These are phyloP conservation scores for Streptopelia turtur DNA, from an alignment of 2,797 vertebrate species.

Conservation along the genomic window DNA sequence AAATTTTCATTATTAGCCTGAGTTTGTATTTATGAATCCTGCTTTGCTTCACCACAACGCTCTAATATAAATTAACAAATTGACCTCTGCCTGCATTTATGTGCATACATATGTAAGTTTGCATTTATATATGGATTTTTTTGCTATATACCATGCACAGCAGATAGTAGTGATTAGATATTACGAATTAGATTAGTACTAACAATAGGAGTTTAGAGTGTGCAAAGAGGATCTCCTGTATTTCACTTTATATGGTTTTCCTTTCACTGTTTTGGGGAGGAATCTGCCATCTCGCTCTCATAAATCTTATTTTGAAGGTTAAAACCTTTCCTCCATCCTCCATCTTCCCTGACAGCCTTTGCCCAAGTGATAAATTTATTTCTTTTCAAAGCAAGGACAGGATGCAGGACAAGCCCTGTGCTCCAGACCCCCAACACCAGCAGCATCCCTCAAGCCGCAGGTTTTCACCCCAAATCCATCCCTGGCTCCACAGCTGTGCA, in stretches of 20 bases:
- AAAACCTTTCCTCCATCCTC: background rate
- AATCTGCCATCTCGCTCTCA: background rate
- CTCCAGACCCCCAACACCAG: background rate
- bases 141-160: accelerated
- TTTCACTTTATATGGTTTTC: background rate
- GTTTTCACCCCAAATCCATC: background rate
- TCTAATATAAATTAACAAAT: background rate
- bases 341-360: background rate
- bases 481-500: background rate
- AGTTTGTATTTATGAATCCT: background rate
- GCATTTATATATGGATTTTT: background rate
- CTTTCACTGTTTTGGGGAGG: accelerated
- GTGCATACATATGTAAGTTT: accelerated
- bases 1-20: background rate
- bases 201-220: accelerated
- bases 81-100: background rate
- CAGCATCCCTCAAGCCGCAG: background rate
- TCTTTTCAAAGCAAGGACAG: background rate
- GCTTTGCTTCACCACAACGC: background rate
- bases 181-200: background rate
- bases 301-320: background rate
- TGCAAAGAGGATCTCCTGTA: background rate
- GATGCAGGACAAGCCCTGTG: background rate
- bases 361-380: background rate
- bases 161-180: background rate